Evolutionary conservation across 2,888 invertebrate genomes (phyloP), one percentile per base, ranked within the genome.

Genomic region (Geophilus truncorum): DNA sequence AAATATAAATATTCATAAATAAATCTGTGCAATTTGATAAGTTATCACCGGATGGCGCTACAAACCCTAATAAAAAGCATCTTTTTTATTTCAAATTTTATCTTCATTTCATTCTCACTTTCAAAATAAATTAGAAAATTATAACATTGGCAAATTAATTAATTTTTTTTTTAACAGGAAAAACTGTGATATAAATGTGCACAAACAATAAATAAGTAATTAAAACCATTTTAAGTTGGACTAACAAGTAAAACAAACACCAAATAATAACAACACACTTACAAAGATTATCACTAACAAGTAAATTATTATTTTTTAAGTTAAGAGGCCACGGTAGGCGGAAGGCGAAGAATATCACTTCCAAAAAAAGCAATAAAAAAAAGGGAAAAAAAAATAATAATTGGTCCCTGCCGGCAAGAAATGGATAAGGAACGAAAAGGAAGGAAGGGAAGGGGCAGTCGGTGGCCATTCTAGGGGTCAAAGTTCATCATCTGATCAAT

Each of bases 341-440:
- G 70, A 70, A 70, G 70, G 70, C 70, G 70, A 70, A 70, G 70
- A 70, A 70, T 15, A 28, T 25, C n/a, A 70, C 70, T 70, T 70
- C 70, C 25, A 70, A 45, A 45, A 70, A 28, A 70, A 70, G 70
- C 70, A 70, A 28, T 70, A 9, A 28, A 70, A 23, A 28, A 25
- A 70, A 28, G 28, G n/a, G 28, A 28, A 12, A 28, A 70, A 4
- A 28, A 12, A 28, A 70, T 12, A 28, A 70, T 25, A 70, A 28
- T 70, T 70, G 70, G 70, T 70, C 70, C 70, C 70, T 70, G 70
- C 70, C 70, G 70, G 70, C 70, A 70, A 70, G 28, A 70, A 70
- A 28, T 25, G 70, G 70, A 70, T 25, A 70, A 70, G 70, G 70
- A 23, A n/a, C n/a, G 25, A 70, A 51, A 25, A 15, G 70, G 70